Conservation (phyloP, 1,140 invertebrate genomes). For the Neodiprion virginianus region DNA sequence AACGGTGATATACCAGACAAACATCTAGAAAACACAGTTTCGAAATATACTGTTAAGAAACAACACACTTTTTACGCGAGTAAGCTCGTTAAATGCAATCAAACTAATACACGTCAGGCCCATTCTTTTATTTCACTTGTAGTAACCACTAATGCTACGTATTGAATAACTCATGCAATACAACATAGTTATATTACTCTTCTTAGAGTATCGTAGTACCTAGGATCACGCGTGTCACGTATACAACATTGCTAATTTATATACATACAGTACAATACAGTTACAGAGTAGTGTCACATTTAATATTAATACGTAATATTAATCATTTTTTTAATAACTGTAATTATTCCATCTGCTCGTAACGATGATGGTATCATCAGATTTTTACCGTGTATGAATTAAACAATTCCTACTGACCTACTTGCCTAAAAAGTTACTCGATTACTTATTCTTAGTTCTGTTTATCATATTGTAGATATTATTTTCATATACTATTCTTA, state of each 20-base stretch:
- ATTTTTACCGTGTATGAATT: slow-evolving; percentile 30
- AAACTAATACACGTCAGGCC: too few relatives aligned
- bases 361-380: background rate
- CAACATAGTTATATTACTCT: background rate
- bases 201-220: slow-evolving; percentile 23
- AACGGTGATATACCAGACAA: background rate
- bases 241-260: slow-evolving; percentile 31
- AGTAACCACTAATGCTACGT: background rate
- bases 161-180: background rate
- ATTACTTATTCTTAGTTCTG: slow-evolving; percentile 8
- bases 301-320: slow-evolving; percentile 42
- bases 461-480: slow-evolving; percentile 20
- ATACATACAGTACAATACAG: slow-evolving; percentile 40
- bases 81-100: background rate
- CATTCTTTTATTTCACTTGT: background rate
- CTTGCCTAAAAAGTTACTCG: slow-evolving; percentile 26
- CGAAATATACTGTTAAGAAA: background rate
- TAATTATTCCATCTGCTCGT: slow-evolving; percentile 29
- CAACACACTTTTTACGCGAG: background rate
- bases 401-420: slow-evolving; percentile 42
- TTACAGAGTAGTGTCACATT: slow-evolving; percentile 43
- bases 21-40: background rate
- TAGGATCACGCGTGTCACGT: slow-evolving; percentile 34
- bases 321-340: slow-evolving; percentile 28
- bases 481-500: slow-evolving; percentile 25